Percentiles rank a stretch among this genome's conserved stretches.
Evolutionary conservation across 2,797 vertebrate species (phyloP).

Genomic region (Mycteria americana): DNA sequence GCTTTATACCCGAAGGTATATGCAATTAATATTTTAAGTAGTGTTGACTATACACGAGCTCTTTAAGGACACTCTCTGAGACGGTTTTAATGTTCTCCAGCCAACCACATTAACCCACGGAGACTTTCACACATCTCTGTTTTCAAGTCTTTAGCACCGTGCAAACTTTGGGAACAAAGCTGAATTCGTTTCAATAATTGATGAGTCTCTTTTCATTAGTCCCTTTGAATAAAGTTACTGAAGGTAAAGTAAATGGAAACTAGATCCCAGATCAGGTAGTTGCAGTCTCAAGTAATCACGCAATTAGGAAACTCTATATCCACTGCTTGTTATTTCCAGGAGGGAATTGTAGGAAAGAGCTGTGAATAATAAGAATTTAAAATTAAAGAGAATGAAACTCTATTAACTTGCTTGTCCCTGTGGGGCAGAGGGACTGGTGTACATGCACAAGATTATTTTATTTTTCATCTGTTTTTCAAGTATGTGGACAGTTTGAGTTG

Average conservation of each 20-base stretch:
- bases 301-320: slow-evolving; percentile 16
- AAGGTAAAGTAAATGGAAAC: slow-evolving; percentile 47
- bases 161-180: slow-evolving; percentile 36
- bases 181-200: slow-evolving; percentile 49
- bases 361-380: slow-evolving; percentile 16
- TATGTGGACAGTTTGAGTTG: background rate
- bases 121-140: slow-evolving; percentile 2
- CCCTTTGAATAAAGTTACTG: slow-evolving; percentile 40
- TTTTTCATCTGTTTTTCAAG: background rate
- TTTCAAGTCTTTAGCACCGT: background rate
- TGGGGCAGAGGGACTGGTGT: background rate
- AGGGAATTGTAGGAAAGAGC: background rate
- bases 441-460: background rate
- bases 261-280: background rate
- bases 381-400: slow-evolving; percentile 10
- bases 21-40: slow-evolving; percentile 8
- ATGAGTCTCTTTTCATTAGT: slow-evolving; percentile 33
- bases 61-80: background rate
- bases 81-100: background rate
- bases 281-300: slow-evolving; percentile 33
- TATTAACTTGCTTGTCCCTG: background rate
- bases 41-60: background rate
- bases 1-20: background rate
- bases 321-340: background rate
- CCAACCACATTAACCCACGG: background rate